These are phyloP conservation scores for Accipiter virgatus DNA, from an alignment of 2,113 vertebrate species.

Conservation along the genomic window DNA sequence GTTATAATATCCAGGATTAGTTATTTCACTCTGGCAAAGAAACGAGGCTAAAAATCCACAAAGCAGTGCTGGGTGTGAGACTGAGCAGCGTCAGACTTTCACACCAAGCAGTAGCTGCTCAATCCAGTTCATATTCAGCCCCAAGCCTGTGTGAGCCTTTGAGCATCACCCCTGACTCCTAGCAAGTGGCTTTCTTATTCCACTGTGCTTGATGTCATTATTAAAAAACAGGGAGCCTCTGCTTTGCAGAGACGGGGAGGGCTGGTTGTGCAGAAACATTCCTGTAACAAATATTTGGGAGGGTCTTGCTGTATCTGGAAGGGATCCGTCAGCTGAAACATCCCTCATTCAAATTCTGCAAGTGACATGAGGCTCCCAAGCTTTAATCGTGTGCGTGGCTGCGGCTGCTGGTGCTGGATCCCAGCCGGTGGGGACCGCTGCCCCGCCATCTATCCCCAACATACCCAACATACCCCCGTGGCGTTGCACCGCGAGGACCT, in stretches of 20 bases:
- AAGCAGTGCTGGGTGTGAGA: neutral
- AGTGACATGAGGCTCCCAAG: neutral
- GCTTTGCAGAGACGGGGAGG: neutral
- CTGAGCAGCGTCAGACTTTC: neutral
- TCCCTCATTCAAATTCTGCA: neutral
- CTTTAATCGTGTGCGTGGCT: neutral
- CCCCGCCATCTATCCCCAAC: neutral
- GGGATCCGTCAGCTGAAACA: neutral
- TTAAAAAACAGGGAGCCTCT: neutral
- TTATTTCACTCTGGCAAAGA: neutral
- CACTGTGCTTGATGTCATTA: rapidly evolving
- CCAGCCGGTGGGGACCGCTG: neutral
- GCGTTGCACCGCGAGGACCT: rapidly evolving
- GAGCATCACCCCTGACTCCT: neutral
- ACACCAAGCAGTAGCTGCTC: neutral
- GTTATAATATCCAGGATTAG: neutral
- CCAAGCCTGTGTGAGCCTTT: neutral
- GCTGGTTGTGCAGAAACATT: neutral
- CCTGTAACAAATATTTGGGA: neutral
- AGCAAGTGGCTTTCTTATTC: neutral
- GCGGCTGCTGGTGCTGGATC: neutral
- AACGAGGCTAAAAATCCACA: neutral
- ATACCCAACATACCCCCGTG: too few relatives aligned
- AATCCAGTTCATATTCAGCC: neutral
- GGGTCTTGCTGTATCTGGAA: neutral